Conservation (phyloP, 1,140 invertebrate genomes). For the Cheumatopsyche charites region DNA sequence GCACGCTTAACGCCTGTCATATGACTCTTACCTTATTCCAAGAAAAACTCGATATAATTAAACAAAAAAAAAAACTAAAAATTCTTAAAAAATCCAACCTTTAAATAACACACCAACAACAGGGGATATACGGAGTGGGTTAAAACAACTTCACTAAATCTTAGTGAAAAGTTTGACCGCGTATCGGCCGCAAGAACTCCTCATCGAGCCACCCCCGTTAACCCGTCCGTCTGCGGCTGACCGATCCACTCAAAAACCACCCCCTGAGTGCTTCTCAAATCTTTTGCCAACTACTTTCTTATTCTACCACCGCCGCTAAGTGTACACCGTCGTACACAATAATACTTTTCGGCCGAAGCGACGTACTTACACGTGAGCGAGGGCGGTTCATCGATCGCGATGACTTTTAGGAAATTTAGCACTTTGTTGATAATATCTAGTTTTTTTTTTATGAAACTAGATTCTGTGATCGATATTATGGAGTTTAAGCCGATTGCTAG, state of each 20-base stretch:
- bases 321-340: background rate
- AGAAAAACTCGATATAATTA: no score
- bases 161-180: slow-evolving; percentile 41
- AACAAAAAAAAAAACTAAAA: no score
- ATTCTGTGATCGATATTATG: no score
- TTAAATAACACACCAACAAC: no score
- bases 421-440: no score
- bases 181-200: slow-evolving; percentile 30
- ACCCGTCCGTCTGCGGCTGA: slow-evolving; percentile 33
- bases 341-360: background rate
- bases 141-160: slow-evolving; percentile 42
- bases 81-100: no score
- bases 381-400: no score
- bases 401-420: no score
- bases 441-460: no score
- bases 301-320: slow-evolving; percentile 3
- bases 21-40: no score
- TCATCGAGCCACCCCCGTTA: background rate
- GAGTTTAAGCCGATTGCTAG: no score
- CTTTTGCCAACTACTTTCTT: slow-evolving; percentile 43
- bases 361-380: background rate
- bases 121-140: slow-evolving; percentile 22
- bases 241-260: slow-evolving; percentile 33
- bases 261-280: slow-evolving; percentile 40
- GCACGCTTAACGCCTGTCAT: no score